These are phyloP conservation scores for Noctuana brunneofusca DNA, from an alignment of 2,888 invertebrate genomes.

Conservation along the genomic window DNA sequence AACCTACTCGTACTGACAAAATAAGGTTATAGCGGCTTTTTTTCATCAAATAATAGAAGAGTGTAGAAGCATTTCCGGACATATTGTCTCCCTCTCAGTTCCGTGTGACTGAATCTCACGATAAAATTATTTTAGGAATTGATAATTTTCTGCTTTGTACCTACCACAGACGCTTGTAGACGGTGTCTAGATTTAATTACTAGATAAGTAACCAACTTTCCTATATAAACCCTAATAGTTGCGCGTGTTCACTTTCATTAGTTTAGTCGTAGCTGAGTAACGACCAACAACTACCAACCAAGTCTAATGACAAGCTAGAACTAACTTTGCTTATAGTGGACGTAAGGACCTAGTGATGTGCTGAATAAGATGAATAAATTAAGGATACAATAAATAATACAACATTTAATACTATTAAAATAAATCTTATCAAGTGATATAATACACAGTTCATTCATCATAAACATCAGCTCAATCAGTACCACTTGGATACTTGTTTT, in stretches of 20 bases:
- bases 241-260: constrained; percentile 25
- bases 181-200: constrained; percentile 19
- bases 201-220: constrained; percentile 23
- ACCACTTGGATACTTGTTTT: no score
- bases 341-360: not conserved
- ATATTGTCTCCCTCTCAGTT: no score
- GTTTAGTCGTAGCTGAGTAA: constrained; percentile 7
- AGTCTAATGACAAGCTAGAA: not conserved
- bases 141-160: not conserved
- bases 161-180: not conserved
- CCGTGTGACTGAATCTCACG: no score
- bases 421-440: no score
- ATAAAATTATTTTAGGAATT: not conserved
- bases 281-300: not conserved
- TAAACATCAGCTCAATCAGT: no score
- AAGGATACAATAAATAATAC: not conserved
- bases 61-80: no score
- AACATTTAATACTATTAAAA: no score
- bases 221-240: not conserved
- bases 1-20: no score
- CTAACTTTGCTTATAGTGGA: not conserved
- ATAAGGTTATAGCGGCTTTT: no score
- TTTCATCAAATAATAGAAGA: no score
- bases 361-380: not conserved
- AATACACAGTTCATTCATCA: no score